Conservation (phyloP, 35 echinoderm and acorn worm genomes). For the Eucidaris tribuloides region DNA sequence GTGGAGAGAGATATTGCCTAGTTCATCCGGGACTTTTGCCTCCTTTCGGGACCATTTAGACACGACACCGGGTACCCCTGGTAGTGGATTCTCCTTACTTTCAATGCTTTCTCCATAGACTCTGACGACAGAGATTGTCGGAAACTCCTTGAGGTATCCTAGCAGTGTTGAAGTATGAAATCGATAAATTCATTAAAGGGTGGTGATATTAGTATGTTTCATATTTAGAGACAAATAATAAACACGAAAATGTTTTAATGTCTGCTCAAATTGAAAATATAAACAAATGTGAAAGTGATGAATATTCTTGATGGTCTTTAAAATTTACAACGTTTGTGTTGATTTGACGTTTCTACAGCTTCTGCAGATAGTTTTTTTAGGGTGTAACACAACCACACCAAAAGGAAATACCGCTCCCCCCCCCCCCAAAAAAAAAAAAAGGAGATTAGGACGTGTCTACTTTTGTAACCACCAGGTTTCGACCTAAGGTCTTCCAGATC, state of each 20-base stretch:
- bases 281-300: background rate
- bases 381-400: too few relatives aligned
- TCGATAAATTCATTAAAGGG: background rate
- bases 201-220: too few relatives aligned
- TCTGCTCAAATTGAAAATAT: background rate
- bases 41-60: slow-evolving; percentile 39
- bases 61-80: slow-evolving; percentile 21
- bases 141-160: slow-evolving; percentile 70
- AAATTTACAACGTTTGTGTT: too few relatives aligned
- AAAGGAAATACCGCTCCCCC: too few relatives aligned
- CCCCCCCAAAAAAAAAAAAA: too few relatives aligned
- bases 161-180: background rate
- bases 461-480: too few relatives aligned
- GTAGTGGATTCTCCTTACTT: slow-evolving; percentile 51
- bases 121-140: slow-evolving; percentile 40
- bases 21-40: slow-evolving; percentile 10
- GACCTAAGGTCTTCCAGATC: background rate
- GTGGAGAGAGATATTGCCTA: slow-evolving; percentile 37
- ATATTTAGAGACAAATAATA: too few relatives aligned
- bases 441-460: too few relatives aligned
- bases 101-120: slow-evolving; percentile 88
- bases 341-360: too few relatives aligned
- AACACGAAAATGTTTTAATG: too few relatives aligned
- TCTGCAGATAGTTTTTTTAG: too few relatives aligned
- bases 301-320: background rate